Evolutionary conservation across 1,140 invertebrate species (phyloP).

Genomic region (Vollenhovia emeryi): DNA sequence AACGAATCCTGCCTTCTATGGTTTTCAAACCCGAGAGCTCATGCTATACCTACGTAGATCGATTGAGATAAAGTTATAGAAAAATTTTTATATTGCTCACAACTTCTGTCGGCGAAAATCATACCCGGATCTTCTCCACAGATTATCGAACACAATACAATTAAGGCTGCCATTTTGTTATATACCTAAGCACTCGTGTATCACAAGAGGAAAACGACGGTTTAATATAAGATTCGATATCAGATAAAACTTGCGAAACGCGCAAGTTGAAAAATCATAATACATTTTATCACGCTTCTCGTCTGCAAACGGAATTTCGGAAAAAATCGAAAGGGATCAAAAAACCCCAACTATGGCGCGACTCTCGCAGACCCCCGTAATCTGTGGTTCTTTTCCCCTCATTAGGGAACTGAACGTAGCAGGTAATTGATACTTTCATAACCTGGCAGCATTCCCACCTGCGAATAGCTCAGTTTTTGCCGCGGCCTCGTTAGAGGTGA

Average conservation of each 20-base stretch:
- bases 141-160: not conserved
- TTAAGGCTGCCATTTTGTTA: not conserved
- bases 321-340: conserved; percentile 65
- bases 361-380: conserved; percentile 62
- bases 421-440: conserved; percentile 85
- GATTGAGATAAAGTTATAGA: not conserved
- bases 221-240: not conserved
- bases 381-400: conserved; percentile 76
- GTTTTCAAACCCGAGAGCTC: conserved; percentile 64
- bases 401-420: conserved; percentile 81
- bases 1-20: conserved; percentile 73
- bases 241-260: not conserved
- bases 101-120: not conserved
- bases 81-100: not conserved
- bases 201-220: not conserved
- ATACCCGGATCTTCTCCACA: not conserved
- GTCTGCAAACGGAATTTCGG: not conserved
- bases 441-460: conserved; percentile 82
- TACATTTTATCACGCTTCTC: not conserved
- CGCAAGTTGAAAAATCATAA: not conserved
- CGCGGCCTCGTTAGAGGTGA: conserved; percentile 82
- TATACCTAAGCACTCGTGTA: not conserved
- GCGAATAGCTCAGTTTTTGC: conserved; percentile 80
- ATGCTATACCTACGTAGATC: conserved; percentile 61
- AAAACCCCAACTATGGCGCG: conserved; percentile 47